Evolutionary conservation across 2,888 invertebrate genomes (phyloP), one percentile per base, ranked within the genome.

Genomic region (Kuschelorhynchus macadamiae): DNA sequence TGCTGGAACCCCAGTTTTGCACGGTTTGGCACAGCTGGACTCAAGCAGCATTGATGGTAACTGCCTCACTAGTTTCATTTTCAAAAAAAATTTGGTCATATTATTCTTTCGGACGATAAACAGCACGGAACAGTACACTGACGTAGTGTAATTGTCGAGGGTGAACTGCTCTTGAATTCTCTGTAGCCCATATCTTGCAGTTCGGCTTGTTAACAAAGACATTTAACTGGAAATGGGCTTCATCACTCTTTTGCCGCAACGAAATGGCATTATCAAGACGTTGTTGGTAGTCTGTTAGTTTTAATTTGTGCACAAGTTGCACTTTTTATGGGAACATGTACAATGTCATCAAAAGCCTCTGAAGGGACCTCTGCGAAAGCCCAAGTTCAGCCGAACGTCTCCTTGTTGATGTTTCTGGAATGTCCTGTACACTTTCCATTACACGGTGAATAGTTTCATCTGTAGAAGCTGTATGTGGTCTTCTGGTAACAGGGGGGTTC

Each of bases 201-300:
- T 77, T 79, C 74, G 77, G 74, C 52, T 67, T 72, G 60, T 79
- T 75, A 55, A 75, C 73, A 32, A 47, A 74, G 39, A 77, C 76
- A 68, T 72, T 41, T 41, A 41, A 41, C 2, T 41, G 16, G 8
- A 41, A 41, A 46, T 46, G 46, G 46, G 46, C 14, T 46, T 46
- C 46, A 46, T 46, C 20, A 11, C 12, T 41, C 16, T 21, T 50
- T 50, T 50, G 50, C 50, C 25, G 50, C 3, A 50, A 50, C 50
- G 5, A 4, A 50, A 50, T 50, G 50, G 25, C 50, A 50, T 50
- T 25, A 21, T 50, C 25, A 50, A 50, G 12, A 4, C 32, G 50
- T 25, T 50, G 50, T 12, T 18, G 50, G 32, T 50, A 50, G 16
- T 47, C 47, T 47, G 70, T 50, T 20, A 47, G 63, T 17, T 70